A percentile compares a stretch with the other conserved stretches of the same genome.
phyloP scores from a whole-genome alignment of 2,888 invertebrate species.

The Boloria selene region DNA sequence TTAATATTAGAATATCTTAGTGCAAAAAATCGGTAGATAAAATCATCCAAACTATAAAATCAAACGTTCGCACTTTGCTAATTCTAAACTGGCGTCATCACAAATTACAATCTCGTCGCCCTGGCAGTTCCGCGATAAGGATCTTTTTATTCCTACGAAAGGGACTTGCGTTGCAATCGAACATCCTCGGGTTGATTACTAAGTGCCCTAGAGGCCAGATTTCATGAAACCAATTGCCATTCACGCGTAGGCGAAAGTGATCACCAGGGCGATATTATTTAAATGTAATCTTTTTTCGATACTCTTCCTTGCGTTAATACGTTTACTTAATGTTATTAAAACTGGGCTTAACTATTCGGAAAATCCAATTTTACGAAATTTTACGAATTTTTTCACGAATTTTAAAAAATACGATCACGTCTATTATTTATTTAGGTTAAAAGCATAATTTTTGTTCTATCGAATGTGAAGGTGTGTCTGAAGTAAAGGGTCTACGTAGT shows the following conservation, averaged over 20 bases:
- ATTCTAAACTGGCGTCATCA: slow-evolving; percentile 66
- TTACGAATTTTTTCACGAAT: neutral
- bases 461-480: no score
- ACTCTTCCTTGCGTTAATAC: slow-evolving; percentile 61
- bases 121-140: slow-evolving; percentile 72
- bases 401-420: neutral
- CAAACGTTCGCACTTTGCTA: slow-evolving; percentile 53
- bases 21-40: slow-evolving; percentile 10
- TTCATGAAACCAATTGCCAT: slow-evolving; percentile 75
- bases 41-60: slow-evolving; percentile 42
- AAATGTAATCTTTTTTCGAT: slow-evolving; percentile 81
- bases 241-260: slow-evolving; percentile 75
- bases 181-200: slow-evolving; percentile 74
- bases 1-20: neutral
- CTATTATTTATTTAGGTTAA: neutral
- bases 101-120: slow-evolving; percentile 76
- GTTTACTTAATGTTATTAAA: slow-evolving; percentile 45
- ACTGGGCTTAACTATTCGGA: slow-evolving; percentile 31
- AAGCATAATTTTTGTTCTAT: neutral
- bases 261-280: slow-evolving; percentile 81
- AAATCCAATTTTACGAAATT: slow-evolving; percentile 20
- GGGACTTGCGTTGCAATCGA: slow-evolving; percentile 72
- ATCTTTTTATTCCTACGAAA: slow-evolving; percentile 76
- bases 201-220: slow-evolving; percentile 77
- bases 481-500: no score